Base-by-base conservation (phyloP, 2,797 vertebrate species). In the Falco peregrinus region DNA sequence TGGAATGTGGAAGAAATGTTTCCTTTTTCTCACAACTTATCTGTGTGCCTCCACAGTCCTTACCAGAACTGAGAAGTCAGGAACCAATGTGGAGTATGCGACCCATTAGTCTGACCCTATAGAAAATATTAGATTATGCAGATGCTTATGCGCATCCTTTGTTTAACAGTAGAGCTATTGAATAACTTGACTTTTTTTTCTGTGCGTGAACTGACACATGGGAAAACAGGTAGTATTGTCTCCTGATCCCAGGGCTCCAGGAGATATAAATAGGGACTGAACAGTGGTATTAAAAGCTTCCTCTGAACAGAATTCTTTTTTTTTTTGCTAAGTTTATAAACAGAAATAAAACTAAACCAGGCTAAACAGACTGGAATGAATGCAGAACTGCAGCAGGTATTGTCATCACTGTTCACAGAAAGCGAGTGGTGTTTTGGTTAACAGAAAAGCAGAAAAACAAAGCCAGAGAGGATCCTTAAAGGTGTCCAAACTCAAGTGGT, bases 171-270 rank as follows among this genome's bases (percentile, higher is more conserved):
- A 68, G 31, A 92, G 25, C 68, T 57, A 60, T 83, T 83, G 59
- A 69, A n/a, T 83, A 63, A 54, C 16, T 53, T 73, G 13, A 6
- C 37, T 84, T 81, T 70, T 90, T 90, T 59, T 45, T 6, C 50
- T 37, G 1, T n/a, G 37, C 84, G 56, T 31, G 57, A 53, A 80
- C 15, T 73, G 48, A 78, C 20, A 45, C 1, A 5, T 1, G 28
- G n/a, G 70, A 57, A 85, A 96, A 56, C n/a, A 33, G 13, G 59
- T 69, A 82, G 48, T 47, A 65, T 45, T 87, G 67, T 84, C 67
- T 93, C n/a, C 68, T 81, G 53, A 91, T 83, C 68, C 41, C 79
- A 89, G 53, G 25, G 24, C 13, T 94, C 70, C 64, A 67, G 51
- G 4, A 57, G 19, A 56, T 71, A 67, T 63, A 84, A 76, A 84